Evolutionary conservation across 92 coral and sea anemone species (phyloP), one percentile per base, ranked within the genome.

Genomic region (Phymanthus crucifer): DNA sequence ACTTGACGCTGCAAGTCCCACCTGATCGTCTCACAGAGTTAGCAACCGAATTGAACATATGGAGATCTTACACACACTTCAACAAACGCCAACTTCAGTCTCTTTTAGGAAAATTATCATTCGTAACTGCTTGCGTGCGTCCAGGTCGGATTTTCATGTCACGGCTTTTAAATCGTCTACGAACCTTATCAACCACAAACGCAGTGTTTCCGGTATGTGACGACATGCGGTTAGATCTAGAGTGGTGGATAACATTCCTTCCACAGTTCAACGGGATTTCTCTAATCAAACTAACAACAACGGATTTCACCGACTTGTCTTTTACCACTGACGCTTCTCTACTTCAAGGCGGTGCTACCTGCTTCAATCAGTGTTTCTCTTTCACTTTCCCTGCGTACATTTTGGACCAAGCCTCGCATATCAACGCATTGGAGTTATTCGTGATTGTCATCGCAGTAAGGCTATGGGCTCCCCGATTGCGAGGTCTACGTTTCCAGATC

Each of bases 81-180:
- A 70, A 76, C 33, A 46, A 74, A 66, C 71, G 64, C 27, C 80
- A 77, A 71, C 74, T 83, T 11, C 87, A 83, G 57, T 76, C 78
- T 32, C 70, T 83, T 33, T 33, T 70, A n/a, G 83, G 87, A 29
- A 77, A 84, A 84, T 64, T 84, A 58, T 74, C 83, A 19, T 77
- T 77, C 45, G 78, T 84, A 50, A 58, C 76, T 40, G 83, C 83
- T 36, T 83, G 83, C 40, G 67, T 83, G 19, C 71, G 71, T 18
- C 77, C 84, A 3, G 84, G 84, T 74, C n/a, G 84, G 77, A 80
- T 56, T 18, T 71, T 80, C 40, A 70, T 80, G 84, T 31, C 84
- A 6, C 70, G 76, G n/a, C 84, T 80, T 40, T 70, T 50, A 35
- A 80, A 80, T 24, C 78, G 78, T 17, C 37, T 72, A 31, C 72